Percentiles rank a stretch among this genome's conserved stretches.
Evolutionary conservation across 2,113 vertebrate genomes (phyloP).

Genomic region (Pollimyrus isidori): DNA sequence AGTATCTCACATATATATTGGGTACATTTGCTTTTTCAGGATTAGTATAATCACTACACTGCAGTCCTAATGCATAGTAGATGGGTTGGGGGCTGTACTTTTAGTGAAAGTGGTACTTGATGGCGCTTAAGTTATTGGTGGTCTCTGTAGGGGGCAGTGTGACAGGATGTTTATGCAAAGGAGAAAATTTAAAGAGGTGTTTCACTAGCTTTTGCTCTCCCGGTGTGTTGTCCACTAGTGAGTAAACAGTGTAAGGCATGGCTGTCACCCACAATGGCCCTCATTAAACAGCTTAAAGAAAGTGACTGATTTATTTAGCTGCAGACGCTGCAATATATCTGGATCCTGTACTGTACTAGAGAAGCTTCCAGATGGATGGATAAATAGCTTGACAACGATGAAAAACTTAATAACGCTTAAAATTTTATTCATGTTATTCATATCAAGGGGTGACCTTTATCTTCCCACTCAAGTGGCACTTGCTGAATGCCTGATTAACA

Average conservation of each 20-base stretch:
- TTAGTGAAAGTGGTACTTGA: background rate
- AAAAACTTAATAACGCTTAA: slow-evolving; percentile 2
- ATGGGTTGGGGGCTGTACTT: background rate
- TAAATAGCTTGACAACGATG: background rate
- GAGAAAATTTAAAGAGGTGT: background rate
- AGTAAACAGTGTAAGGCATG: background rate
- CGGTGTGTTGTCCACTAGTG: background rate
- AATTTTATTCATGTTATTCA: background rate
- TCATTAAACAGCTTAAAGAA: background rate
- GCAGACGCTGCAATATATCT: background rate
- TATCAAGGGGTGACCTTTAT: background rate
- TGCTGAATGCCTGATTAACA: background rate
- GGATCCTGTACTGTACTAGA: background rate
- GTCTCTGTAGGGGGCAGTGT: background rate
- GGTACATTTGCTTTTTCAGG: background rate
- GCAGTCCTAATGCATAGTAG: background rate
- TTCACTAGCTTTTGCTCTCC: background rate
- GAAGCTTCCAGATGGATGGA: background rate
- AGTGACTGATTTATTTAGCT: background rate
- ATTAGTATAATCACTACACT: background rate
- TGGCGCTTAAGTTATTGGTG: background rate
- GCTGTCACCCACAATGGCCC: background rate
- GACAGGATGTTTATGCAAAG: background rate
- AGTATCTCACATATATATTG: background rate
- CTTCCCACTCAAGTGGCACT: slow-evolving; percentile 7